Percentiles rank a stretch among this genome's conserved stretches.
These are phyloP conservation scores for rabbit (Oryctolagus cuniculus) DNA, from an alignment of 2,113 vertebrate genomes.

Conservation along the genomic window DNA sequence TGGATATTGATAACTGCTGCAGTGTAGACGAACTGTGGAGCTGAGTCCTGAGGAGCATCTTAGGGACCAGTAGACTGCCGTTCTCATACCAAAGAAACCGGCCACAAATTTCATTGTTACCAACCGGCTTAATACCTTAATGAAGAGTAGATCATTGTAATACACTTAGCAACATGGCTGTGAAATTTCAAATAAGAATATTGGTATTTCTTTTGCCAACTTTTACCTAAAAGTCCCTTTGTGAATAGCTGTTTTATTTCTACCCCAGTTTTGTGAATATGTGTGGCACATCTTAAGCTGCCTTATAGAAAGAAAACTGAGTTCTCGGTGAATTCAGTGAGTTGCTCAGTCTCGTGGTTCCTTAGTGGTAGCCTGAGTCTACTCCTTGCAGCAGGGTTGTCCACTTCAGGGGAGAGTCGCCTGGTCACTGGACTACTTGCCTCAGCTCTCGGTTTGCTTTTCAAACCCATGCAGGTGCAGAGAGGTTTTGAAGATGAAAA, in stretches of 20 bases:
- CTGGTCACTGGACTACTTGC: too few relatives aligned
- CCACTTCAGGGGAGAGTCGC: not conserved
- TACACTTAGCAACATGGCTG: not conserved
- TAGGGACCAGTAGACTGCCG: not conserved
- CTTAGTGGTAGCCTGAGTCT: not conserved
- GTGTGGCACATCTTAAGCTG: not conserved
- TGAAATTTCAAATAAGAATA: not conserved
- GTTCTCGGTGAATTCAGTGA: not conserved
- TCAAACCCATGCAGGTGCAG: not conserved
- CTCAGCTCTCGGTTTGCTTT: not conserved
- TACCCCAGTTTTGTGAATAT: not conserved
- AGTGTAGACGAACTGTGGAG: not conserved
- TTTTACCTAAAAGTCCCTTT: not conserved
- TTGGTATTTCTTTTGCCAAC: not conserved
- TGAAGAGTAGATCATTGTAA: not conserved
- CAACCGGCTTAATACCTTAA: not conserved
- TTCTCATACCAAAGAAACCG: not conserved
- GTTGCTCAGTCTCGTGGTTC: not conserved
- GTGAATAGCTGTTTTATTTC: not conserved
- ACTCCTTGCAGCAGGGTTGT: not conserved
- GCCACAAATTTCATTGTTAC: not conserved
- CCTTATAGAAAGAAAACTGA: not conserved
- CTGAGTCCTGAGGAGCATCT: not conserved
- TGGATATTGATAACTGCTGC: fast-evolving
- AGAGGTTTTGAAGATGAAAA: not conserved